A percentile compares a stretch with the other conserved stretches of the same genome.
Evolutionary conservation across 2,888 invertebrate species (phyloP).

Genomic region (Hemaris fuciformis): DNA sequence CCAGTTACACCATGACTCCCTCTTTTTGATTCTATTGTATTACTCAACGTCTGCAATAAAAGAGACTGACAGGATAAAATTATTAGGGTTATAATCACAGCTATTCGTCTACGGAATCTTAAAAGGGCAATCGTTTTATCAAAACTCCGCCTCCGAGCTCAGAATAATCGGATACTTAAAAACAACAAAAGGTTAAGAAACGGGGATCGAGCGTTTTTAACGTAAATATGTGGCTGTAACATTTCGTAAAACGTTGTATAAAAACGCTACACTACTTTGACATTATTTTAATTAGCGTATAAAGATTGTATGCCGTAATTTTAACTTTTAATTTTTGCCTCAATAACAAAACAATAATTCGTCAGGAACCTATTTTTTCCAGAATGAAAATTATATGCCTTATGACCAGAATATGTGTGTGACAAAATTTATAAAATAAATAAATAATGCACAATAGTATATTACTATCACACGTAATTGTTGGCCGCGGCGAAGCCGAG

Average conservation of each 20-base stretch:
- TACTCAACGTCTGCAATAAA: neutral
- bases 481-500: no score
- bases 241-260: neutral
- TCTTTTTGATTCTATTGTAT: neutral
- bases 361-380: no score
- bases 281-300: neutral
- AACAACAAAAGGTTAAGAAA: slow-evolving; percentile 18
- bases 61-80: neutral
- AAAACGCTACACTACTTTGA: neutral
- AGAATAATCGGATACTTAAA: slow-evolving; percentile 21
- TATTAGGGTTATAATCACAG: neutral
- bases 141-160: slow-evolving; percentile 11
- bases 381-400: no score
- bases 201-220: neutral
- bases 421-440: no score
- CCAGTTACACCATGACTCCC: no score
- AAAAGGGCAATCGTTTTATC: slow-evolving; percentile 14
- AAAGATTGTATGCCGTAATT: no score
- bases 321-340: no score
- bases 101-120: neutral
- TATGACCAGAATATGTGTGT: no score
- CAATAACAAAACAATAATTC: no score
- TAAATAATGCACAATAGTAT: no score
- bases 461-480: no score
- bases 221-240: neutral